phyloP scores from a whole-genome alignment of 92 coral and sea anemone species.

The Phenganax subtilis region DNA sequence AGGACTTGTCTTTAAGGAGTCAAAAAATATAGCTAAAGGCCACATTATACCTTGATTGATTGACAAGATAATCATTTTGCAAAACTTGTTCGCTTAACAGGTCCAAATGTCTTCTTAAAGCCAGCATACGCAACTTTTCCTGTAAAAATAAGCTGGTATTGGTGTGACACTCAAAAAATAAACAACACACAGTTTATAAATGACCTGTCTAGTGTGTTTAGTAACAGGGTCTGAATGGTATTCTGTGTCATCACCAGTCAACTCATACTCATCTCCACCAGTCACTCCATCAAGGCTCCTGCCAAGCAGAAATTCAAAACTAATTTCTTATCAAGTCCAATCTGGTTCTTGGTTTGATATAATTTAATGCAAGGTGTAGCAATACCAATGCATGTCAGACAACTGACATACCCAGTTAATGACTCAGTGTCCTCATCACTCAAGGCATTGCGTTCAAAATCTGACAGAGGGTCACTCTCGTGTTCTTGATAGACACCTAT shows the following conservation, averaged over 20 bases:
- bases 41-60: conserved; percentile 65
- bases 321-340: not conserved
- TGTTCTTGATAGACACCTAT: conserved; percentile 65
- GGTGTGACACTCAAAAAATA: not conserved
- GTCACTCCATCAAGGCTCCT: conserved; percentile 85
- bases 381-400: too few relatives aligned
- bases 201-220: conserved; percentile 91
- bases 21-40: not conserved
- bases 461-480: conserved; percentile 97
- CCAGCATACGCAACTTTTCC: conserved; percentile 85
- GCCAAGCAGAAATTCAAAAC: not conserved
- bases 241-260: conserved; percentile 41
- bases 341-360: too few relatives aligned
- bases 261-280: conserved; percentile 69
- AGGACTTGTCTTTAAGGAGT: not conserved
- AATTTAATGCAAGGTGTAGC: too few relatives aligned
- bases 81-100: conserved; percentile 93
- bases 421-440: conserved; percentile 82
- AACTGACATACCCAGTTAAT: conserved; percentile 64
- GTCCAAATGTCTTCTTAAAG: conserved; percentile 86
- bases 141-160: not conserved
- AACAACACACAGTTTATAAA: not conserved
- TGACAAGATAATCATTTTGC: conserved; percentile 89
- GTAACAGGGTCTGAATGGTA: conserved; percentile 89
- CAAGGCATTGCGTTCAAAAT: conserved; percentile 81